Percentiles rank a stretch among this genome's conserved stretches.
Evolutionary conservation across 1,140 invertebrate species (phyloP).

Genomic region (Andricus grossulariae): DNA sequence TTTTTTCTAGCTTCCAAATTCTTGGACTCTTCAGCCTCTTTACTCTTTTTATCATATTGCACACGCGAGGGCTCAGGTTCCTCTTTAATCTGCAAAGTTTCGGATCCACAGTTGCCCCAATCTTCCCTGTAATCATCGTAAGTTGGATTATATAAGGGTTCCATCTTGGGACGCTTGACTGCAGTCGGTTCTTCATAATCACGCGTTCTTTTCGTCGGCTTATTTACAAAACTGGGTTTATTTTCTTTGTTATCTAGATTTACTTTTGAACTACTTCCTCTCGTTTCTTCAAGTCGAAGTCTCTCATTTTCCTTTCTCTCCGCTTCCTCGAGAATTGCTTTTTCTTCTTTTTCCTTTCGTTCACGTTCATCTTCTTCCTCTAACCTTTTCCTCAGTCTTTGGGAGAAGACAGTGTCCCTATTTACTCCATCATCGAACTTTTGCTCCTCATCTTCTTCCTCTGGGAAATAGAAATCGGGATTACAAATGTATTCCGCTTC

Average conservation of each 20-base stretch:
- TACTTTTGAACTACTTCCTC: not conserved
- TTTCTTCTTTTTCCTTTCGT: not conserved
- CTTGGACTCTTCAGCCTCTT: not conserved
- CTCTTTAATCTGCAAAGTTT: not conserved
- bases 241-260: constrained; percentile 32
- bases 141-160: not conserved
- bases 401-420: constrained; percentile 60
- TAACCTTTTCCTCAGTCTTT: constrained; percentile 62
- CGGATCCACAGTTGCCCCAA: not conserved
- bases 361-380: constrained; percentile 49
- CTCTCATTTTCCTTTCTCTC: constrained; percentile 34
- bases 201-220: not conserved
- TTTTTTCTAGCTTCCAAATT: not conserved
- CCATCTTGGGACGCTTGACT: not conserved
- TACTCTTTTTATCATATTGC: not conserved
- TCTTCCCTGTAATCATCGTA: not conserved
- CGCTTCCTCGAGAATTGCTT: not conserved
- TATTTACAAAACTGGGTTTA: not conserved
- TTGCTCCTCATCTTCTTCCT: constrained; percentile 41
- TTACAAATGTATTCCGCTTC: constrained; percentile 26
- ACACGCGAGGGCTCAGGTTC: not conserved
- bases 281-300: not conserved
- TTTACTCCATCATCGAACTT: constrained; percentile 40
- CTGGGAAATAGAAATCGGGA: constrained; percentile 20
- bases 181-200: not conserved